Conservation (phyloP, 1,140 invertebrate genomes). For the Daktulosphaira vitifoliae region DNA sequence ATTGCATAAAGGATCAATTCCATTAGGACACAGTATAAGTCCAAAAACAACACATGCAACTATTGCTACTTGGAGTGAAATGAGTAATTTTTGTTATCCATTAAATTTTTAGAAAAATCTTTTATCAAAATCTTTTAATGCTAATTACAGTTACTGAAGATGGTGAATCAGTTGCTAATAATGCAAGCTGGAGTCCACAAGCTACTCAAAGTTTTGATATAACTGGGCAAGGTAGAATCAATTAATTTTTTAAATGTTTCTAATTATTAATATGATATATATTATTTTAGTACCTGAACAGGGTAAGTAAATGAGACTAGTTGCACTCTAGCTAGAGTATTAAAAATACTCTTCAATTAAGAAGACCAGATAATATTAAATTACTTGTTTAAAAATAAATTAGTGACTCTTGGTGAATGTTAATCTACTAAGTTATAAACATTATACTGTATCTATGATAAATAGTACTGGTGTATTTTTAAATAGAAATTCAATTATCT, state of each 20-base stretch:
- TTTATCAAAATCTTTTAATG: background rate
- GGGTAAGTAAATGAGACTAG: slow-evolving; percentile 16
- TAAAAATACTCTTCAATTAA: slow-evolving; percentile 24
- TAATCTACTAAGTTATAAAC: no score
- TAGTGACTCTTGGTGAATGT: no score
- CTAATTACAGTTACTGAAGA: slow-evolving; percentile 20
- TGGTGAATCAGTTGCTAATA: slow-evolving; percentile 4
- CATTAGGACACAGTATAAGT: slow-evolving; percentile 4
- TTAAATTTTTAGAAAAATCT: no score
- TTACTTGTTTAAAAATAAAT: slow-evolving; percentile 15
- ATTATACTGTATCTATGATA: no score
- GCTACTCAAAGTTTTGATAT: slow-evolving; percentile 26
- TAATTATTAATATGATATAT: slow-evolving; percentile 18
- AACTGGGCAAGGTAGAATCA: slow-evolving; percentile 13
- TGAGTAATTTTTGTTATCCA: background rate
- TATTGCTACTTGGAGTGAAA: slow-evolving; percentile 21
- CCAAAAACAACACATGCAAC: slow-evolving; percentile 18
- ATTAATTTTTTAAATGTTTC: background rate
- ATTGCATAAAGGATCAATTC: slow-evolving; percentile 26
- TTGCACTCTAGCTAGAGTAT: slow-evolving; percentile 1
- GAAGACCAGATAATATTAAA: slow-evolving; percentile 22
- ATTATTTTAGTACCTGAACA: slow-evolving; percentile 33
- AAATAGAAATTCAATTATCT: no score
- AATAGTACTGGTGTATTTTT: no score
- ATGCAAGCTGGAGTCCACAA: slow-evolving; percentile 6